Base-by-base conservation (phyloP, 1,140 invertebrate species). In the Drosophila sp. region DNA sequence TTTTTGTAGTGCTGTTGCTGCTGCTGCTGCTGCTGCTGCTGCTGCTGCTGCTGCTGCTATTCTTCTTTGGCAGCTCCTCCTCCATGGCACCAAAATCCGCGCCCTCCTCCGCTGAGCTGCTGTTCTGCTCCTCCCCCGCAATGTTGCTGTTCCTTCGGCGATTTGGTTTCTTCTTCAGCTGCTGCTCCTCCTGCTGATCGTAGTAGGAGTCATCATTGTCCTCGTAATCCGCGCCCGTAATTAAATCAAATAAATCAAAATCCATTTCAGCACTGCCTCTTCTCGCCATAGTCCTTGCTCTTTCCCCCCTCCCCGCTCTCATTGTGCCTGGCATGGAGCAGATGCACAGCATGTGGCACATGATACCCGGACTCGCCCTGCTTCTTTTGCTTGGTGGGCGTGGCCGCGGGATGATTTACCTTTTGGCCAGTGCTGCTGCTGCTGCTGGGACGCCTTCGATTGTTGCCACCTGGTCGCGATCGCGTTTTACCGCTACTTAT, bases 71-170 rank as follows among this genome's bases (percentile, higher is more conserved):
- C 27, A 7, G 2, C 18, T 80, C 80, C 51, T 78, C 80, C 2
- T 79, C 82, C 62, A 91, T 57, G 7, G 90, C 90, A 13, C 90
- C 90, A 38, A 82, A 90, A 16, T 91, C 90, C 1, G 90, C 90
- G 5, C 78, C 72, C 25, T 83, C 77, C 56, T 91, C 90, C 2
- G 90, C 80, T 1, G 90, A 91, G 40, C 86, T 91, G 69, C 84
- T 89, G 7, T 81, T 66, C 46, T 78, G 71, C n/a, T 72, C 54
- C 7, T 16, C 18, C 18, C 16, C 8, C 16, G 36, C 38, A 5
- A 38, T 50, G 40, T 21, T 56, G 38, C 18, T 46, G 14, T 45
- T 41, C 1, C 8, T 13, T 46, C 48, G 16, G 9, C 32, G 11
- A 4, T 50, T 41, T 18, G 21, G 48, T 9, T 51, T 27, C 3